These are phyloP conservation scores for Bucorvus abyssinicus DNA, from an alignment of 2,797 vertebrate genomes.

Conservation along the genomic window DNA sequence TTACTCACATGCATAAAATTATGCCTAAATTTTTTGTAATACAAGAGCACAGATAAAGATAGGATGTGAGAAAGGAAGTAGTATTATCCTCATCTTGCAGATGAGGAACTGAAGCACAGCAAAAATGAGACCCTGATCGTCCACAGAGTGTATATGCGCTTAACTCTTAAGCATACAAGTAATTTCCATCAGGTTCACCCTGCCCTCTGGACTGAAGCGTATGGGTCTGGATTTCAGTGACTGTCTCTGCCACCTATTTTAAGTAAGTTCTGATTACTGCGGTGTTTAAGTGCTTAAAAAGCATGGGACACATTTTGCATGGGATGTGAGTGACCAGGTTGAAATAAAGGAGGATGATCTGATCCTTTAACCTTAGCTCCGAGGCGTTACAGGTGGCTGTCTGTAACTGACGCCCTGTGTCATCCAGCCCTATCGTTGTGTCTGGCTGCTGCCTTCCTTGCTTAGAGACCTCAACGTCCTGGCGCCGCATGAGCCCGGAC, in stretches of 20 bases:
- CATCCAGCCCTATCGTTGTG: neutral
- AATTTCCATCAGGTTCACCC: neutral
- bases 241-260: neutral
- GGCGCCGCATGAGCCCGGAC: neutral
- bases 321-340: neutral
- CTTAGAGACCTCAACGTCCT: neutral
- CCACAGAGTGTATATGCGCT: neutral
- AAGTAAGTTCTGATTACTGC: neutral
- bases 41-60: neutral
- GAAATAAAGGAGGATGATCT: neutral
- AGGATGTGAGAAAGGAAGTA: constrained; percentile 16
- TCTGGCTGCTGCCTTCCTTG: neutral
- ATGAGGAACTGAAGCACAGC: constrained; percentile 14
- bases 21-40: neutral
- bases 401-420: neutral
- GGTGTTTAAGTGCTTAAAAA: neutral
- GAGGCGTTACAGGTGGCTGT: neutral
- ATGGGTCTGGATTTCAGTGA: neutral
- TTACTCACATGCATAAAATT: neutral
- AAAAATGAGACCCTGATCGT: neutral
- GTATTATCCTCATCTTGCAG: neutral
- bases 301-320: neutral
- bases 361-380: neutral
- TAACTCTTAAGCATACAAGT: neutral
- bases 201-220: neutral